Conservation (phyloP, 2,113 vertebrate species). For the Lathamus discolor region DNA sequence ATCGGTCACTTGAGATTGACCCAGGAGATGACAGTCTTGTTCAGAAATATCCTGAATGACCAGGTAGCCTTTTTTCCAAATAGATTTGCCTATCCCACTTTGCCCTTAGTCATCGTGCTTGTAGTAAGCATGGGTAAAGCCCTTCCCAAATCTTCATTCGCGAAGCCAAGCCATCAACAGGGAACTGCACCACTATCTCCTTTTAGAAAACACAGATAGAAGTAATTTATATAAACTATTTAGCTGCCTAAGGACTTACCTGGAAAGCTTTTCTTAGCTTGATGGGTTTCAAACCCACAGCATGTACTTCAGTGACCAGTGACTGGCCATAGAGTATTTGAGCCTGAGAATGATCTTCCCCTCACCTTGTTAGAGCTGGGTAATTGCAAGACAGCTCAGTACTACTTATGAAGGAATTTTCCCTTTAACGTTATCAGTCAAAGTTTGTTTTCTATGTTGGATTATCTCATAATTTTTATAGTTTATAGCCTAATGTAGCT, state of each 20-base stretch:
- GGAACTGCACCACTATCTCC: neutral
- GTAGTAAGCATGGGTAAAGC: too few species aligned
- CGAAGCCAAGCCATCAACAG: neutral
- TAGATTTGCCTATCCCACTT: too few species aligned
- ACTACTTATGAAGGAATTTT: neutral
- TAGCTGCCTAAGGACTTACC: neutral
- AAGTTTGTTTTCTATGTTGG: neutral
- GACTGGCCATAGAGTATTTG: neutral
- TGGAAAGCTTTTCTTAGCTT: neutral
- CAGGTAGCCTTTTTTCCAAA: too few species aligned
- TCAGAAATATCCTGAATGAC: too few species aligned
- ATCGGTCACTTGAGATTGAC: too few species aligned
- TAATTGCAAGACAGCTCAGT: neutral
- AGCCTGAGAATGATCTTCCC: neutral
- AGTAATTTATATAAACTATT: neutral
- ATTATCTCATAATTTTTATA: neutral
- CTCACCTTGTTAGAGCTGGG: neutral
- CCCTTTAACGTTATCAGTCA: neutral
- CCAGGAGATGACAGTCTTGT: too few species aligned
- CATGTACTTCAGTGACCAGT: neutral
- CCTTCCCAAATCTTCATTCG: too few species aligned
- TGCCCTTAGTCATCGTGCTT: too few species aligned
- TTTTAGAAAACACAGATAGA: neutral
- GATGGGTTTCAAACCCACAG: neutral
- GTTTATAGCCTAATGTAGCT: neutral